Base-by-base conservation (phyloP, 2,888 invertebrate genomes). In the Scaptomyza reducta region DNA sequence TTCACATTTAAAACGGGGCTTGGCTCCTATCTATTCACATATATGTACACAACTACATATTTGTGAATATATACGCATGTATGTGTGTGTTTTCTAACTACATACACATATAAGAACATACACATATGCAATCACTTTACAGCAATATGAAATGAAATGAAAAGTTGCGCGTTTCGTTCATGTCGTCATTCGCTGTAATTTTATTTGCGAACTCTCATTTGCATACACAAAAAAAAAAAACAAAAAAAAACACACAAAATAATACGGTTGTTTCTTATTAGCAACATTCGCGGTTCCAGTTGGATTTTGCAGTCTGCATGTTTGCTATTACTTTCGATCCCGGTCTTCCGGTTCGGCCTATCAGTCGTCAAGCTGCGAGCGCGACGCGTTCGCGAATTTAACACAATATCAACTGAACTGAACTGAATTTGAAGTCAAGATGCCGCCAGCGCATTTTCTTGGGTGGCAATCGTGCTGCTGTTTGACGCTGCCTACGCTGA, bases 351-450 rank as follows among this genome's bases (percentile, higher is more conserved):
- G 35, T n/a, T 2, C 1, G 42, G n/a, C 42, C 41, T 42, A 7
- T 38, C 29, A 72, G 61, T 66, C 57, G 61, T 58, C 60, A 25
- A 65, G 79, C 81, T 74, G 62, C 63, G 72, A 81, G 69, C 70
- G 66, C 76, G 83, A 83, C 87, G 81, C 87, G 87, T 84, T 83
- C 83, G 87, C 87, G 81, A 83, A 83, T 87, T 83, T 87, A 76
- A 81, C 87, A 84, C 69, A 87, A 87, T 76, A 78, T 84, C 78
- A 88, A 84, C 84, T 84, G 77, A 88, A 84, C 84, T 84, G 77
- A 88, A 84, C 13, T 44, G n/a, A 42, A 49, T 18, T 77, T 82
- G 75, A 84, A 88, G 67, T 82, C 79, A 87, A 87, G 86, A 88
- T 88, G 88, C 87, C 68, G 58, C 67, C 67, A 47, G 67, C 54